Evolutionary conservation across 2,113 vertebrate genomes (phyloP).

Genomic region (Chamaea fasciata): DNA sequence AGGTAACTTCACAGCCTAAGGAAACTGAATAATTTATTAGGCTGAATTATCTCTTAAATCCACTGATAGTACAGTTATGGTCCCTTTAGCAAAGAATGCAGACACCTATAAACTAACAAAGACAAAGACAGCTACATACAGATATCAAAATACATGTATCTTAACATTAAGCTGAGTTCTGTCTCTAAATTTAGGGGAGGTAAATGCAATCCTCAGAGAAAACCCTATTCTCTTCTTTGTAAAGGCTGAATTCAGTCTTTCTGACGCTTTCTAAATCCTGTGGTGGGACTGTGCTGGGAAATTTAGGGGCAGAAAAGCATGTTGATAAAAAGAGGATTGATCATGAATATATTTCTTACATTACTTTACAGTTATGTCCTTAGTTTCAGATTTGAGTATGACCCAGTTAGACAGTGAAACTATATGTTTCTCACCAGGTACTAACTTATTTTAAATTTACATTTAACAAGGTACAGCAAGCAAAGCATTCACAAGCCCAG

Average conservation of each 20-base stretch:
- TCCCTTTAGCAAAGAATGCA: neutral
- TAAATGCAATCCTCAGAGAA: neutral
- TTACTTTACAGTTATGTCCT: neutral
- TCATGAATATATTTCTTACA: neutral
- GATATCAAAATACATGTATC: neutral
- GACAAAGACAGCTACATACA: neutral
- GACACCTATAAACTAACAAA: neutral
- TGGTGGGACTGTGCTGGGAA: neutral
- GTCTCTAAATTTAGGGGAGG: neutral
- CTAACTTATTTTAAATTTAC: neutral
- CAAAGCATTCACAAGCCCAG: neutral
- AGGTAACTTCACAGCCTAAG: neutral
- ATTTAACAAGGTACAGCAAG: neutral
- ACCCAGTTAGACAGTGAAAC: neutral
- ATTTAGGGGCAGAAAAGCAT: neutral
- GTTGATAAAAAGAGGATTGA: neutral
- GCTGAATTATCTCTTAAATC: neutral
- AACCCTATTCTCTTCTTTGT: neutral
- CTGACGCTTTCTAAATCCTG: neutral
- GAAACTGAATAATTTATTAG: neutral
- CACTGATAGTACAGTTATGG: accelerated
- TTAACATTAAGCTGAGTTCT: neutral
- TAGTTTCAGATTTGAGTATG: neutral
- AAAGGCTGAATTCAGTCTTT: neutral
- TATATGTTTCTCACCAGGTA: neutral